Percentiles rank a stretch among this genome's conserved stretches.
Conservation (phyloP, 2,888 invertebrate species). For the Nesidiocoris tenuis region DNA sequence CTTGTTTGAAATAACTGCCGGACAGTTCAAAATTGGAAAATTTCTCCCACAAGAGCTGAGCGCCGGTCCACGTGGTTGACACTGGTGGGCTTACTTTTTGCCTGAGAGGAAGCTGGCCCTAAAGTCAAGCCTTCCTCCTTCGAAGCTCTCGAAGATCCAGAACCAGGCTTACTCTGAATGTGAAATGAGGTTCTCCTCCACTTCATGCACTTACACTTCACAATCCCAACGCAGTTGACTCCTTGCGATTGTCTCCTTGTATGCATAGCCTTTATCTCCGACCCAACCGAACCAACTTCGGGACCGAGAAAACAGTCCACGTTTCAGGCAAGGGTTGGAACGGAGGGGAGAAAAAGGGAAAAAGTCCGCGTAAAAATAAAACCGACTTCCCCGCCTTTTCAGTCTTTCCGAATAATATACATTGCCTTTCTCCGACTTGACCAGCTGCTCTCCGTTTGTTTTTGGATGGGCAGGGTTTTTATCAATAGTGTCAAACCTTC, state of each 20-base stretch:
- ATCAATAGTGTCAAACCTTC: conserved; percentile 26
- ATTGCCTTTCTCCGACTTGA: conserved; percentile 22
- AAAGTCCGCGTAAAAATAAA: background rate
- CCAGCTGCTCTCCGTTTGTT: conserved; percentile 20
- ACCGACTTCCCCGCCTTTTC: conserved; percentile 8
- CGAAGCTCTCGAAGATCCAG: background rate
- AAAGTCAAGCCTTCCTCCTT: background rate
- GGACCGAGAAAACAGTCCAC: background rate
- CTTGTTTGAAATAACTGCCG: no score
- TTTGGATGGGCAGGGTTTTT: conserved; percentile 26
- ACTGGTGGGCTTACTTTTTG: no score
- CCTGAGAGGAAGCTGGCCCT: background rate
- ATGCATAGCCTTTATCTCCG: conserved; percentile 34
- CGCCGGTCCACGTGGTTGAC: no score
- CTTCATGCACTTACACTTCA: background rate
- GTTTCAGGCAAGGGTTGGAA: background rate
- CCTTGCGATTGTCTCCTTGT: conserved; percentile 21
- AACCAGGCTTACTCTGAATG: conserved; percentile 34
- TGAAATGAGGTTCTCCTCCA: conserved; percentile 29
- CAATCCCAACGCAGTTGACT: conserved; percentile 6
- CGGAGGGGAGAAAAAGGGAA: conserved; percentile 9
- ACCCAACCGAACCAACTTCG: background rate
- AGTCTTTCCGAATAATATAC: conserved; percentile 29
- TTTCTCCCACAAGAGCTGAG: no score
- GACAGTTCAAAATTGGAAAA: no score